phyloP scores from a whole-genome alignment of 2,797 vertebrate genomes.

The Pygocentrus nattereri region DNA sequence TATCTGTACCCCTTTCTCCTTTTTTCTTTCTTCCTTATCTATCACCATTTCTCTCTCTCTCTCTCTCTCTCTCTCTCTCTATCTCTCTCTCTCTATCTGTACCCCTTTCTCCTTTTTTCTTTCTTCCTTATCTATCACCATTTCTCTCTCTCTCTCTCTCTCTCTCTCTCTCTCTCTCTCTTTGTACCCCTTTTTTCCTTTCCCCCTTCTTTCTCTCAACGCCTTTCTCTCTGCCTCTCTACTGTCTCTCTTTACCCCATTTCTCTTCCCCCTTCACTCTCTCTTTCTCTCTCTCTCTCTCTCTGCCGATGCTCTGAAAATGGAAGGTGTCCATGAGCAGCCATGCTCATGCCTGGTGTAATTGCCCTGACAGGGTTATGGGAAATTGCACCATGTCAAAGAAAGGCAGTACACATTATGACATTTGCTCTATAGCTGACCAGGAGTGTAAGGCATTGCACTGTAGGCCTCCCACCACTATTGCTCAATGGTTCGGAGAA shows the following conservation, averaged over 20 bases:
- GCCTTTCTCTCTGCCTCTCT: neutral
- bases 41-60: neutral
- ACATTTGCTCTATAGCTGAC: conserved; percentile 52
- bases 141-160: no score
- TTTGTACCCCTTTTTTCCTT: neutral
- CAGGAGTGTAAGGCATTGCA: conserved; percentile 40
- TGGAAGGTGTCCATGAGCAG: conserved; percentile 50
- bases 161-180: no score
- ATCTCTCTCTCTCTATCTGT: no score
- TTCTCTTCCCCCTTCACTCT: conserved; percentile 11
- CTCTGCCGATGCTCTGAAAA: conserved; percentile 32
- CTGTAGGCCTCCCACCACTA: neutral
- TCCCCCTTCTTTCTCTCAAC: neutral
- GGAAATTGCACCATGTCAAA: conserved; percentile 60
- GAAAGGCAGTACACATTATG: conserved; percentile 46
- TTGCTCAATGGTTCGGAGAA: neutral
- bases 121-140: no score
- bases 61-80: no score
- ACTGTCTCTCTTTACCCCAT: conserved; percentile 17
- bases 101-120: no score
- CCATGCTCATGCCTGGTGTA: conserved; percentile 49
- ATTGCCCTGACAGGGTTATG: conserved; percentile 60
- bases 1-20: neutral
- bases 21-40: conserved; percentile 11
- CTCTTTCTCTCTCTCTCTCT: conserved; percentile 27